Conservation (phyloP, 2,113 vertebrate genomes). For the Chaetodon auriga region DNA sequence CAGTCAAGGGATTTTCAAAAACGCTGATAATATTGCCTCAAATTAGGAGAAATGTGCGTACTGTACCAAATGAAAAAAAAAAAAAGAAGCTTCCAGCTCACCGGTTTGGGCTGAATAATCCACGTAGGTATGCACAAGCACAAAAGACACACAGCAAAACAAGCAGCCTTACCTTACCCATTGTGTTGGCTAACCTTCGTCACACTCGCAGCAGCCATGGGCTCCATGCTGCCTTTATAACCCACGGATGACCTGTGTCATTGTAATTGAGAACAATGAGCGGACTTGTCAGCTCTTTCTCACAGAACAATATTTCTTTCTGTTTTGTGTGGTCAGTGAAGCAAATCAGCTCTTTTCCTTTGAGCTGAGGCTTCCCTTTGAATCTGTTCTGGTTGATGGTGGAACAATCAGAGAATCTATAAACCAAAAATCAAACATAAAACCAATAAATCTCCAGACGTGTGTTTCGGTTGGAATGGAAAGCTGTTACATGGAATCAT, state of each 20-base stretch:
- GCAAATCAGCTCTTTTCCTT: conserved; percentile 59
- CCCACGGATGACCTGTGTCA: conserved; percentile 57
- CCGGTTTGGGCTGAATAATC: conserved; percentile 16
- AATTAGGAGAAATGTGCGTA: neutral
- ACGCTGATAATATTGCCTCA: neutral
- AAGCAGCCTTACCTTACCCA: conserved; percentile 80
- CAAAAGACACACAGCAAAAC: conserved; percentile 35
- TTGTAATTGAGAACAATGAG: conserved; percentile 71
- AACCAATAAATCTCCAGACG: neutral
- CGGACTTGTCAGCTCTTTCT: conserved; percentile 76
- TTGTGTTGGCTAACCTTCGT: conserved; percentile 66
- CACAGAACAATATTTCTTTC: conserved; percentile 27
- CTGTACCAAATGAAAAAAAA: neutral
- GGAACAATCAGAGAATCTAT: neutral
- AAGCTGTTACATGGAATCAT: no score
- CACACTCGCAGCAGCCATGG: conserved; percentile 33
- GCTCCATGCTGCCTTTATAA: conserved; percentile 74
- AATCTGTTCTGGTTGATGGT: neutral
- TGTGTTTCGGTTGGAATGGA: neutral
- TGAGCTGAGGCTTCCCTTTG: conserved; percentile 11
- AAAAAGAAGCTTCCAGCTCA: conserved; percentile 23
- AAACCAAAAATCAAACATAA: neutral
- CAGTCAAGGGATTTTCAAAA: neutral
- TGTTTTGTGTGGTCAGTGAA: conserved; percentile 17
- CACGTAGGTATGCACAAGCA: conserved; percentile 4